Percentiles rank a stretch among this genome's conserved stretches.
phyloP scores from a whole-genome alignment of 1,140 invertebrate species.

The Orchesella cincta region DNA sequence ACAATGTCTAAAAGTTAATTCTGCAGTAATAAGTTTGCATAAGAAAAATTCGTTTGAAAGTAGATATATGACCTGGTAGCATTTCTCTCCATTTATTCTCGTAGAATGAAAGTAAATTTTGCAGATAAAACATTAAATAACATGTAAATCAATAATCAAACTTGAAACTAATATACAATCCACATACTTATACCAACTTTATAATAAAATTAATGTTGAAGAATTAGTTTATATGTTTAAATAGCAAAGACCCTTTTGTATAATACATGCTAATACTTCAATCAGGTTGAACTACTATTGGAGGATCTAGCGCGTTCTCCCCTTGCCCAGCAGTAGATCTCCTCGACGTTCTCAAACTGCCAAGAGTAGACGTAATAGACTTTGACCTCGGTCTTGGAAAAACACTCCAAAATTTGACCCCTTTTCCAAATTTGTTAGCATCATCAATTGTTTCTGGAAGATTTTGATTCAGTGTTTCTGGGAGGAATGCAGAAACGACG shows the following conservation, averaged over 20 bases:
- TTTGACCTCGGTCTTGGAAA: conserved; percentile 31
- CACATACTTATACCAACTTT: background rate
- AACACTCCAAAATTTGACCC: conserved; percentile 53
- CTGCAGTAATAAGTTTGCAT: too few relatives aligned
- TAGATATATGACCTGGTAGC: too few relatives aligned
- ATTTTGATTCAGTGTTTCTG: conserved; percentile 46
- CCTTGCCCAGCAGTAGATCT: background rate
- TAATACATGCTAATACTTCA: background rate
- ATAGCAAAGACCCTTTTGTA: background rate
- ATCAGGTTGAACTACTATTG: background rate
- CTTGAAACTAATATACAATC: background rate
- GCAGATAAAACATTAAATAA: too few relatives aligned
- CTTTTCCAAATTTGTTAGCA: conserved; percentile 53
- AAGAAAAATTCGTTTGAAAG: too few relatives aligned
- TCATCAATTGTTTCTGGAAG: conserved; percentile 55
- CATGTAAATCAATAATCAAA: background rate
- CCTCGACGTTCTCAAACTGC: background rate
- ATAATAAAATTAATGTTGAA: background rate
- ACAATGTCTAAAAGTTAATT: too few relatives aligned
- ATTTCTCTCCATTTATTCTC: too few relatives aligned
- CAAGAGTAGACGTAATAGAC: background rate
- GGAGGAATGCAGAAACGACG: conserved; percentile 51
- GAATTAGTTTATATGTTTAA: background rate
- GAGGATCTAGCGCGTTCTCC: background rate
- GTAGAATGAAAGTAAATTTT: too few relatives aligned